Conservation (phyloP, 2,888 invertebrate species). For the Homarus gammarus region DNA sequence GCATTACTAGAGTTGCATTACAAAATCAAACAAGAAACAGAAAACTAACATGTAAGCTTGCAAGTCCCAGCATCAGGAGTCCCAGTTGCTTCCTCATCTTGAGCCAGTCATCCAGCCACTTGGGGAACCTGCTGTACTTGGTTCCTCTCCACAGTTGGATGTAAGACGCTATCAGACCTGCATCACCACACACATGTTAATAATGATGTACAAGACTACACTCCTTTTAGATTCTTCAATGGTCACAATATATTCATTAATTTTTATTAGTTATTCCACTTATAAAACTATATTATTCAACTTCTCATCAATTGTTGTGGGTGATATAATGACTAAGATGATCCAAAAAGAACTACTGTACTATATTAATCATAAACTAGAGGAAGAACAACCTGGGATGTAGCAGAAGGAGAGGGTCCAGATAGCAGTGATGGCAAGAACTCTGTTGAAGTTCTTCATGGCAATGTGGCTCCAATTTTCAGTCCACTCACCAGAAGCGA, state of each 20-base stretch:
- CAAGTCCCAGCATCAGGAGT: constrained; percentile 76
- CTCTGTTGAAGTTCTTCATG: constrained; percentile 75
- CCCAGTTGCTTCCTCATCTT: constrained; percentile 77
- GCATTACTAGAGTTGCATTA: too few relatives aligned
- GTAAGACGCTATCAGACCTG: constrained; percentile 75
- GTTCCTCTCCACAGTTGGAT: constrained; percentile 76
- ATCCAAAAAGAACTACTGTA: not conserved
- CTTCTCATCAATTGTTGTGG: too few relatives aligned
- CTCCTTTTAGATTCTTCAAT: too few relatives aligned
- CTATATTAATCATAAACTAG: not conserved
- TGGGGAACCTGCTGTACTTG: constrained; percentile 76
- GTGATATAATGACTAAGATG: too few relatives aligned
- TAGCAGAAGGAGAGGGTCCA: constrained; percentile 75
- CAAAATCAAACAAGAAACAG: too few relatives aligned
- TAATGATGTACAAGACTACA: too few relatives aligned
- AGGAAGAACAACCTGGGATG: constrained; percentile 63
- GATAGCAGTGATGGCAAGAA: constrained; percentile 71
- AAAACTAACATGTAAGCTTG: constrained; percentile 74
- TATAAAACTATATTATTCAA: too few relatives aligned
- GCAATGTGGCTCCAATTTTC: constrained; percentile 72
- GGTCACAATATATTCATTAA: too few relatives aligned
- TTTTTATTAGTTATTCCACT: too few relatives aligned
- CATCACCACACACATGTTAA: not conserved
- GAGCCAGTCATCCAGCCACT: constrained; percentile 76
- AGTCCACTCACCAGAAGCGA: constrained; percentile 52